Conservation (phyloP, 2,113 vertebrate species). For the Sciurus niger region DNA sequence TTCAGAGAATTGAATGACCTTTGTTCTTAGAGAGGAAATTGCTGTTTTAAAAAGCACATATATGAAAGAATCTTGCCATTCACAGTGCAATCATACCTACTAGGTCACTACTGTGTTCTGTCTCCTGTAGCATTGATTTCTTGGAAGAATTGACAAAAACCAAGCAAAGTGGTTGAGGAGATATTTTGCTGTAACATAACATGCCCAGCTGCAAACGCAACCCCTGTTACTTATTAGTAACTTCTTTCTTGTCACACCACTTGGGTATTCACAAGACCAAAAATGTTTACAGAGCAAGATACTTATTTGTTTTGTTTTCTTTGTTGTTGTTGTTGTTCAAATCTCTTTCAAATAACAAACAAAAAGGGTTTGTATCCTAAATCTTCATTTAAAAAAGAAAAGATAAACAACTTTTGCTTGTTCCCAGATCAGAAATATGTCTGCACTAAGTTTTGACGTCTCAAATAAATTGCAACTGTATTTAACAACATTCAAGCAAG, state of each 20-base stretch:
- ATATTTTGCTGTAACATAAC: neutral
- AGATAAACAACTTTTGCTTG: neutral
- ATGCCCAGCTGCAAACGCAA: neutral
- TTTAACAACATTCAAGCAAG: neutral
- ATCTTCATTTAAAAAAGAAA: neutral
- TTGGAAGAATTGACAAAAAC: constrained; percentile 53
- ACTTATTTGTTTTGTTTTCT: neutral
- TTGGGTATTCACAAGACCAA: neutral
- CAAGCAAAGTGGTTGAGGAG: constrained; percentile 41
- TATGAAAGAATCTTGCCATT: constrained; percentile 23
- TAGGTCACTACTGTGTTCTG: constrained; percentile 63
- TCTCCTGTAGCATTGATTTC: constrained; percentile 54
- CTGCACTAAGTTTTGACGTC: neutral
- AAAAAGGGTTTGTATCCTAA: neutral
- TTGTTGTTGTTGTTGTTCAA: neutral
- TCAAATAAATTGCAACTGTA: neutral
- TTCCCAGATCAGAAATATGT: neutral
- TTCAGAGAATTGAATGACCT: constrained; percentile 66
- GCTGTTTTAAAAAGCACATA: constrained; percentile 73
- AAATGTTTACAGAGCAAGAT: neutral
- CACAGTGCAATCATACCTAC: constrained; percentile 57
- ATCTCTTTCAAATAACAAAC: constrained; percentile 31
- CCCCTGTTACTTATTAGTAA: constrained; percentile 1
- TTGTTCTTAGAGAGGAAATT: constrained; percentile 77
- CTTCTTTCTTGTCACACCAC: neutral